Evolutionary conservation across 1,140 invertebrate genomes (phyloP), one percentile per base, ranked within the genome.

Genomic region (Chrysoperla carnea): DNA sequence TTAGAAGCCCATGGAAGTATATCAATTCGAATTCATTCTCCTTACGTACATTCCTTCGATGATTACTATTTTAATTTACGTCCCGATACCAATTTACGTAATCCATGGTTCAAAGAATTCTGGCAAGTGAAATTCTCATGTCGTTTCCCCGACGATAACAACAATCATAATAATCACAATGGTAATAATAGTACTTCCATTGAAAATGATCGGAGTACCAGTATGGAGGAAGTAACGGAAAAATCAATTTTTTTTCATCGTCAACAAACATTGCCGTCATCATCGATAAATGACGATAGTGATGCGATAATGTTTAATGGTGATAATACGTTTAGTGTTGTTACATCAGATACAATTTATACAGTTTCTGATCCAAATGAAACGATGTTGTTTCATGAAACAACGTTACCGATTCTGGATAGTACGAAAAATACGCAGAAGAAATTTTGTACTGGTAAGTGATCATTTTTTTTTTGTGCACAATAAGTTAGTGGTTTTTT

Each of bases 101-200:
- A 84, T 61, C 79, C 80, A 3, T 85, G 82, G 82, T 84, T 84
- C 57, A 59, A 63, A 23, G 79, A 84, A 53, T 81, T 81, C 58
- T 84, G 81, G 81, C 72, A 84, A 56, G 57, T 68, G 33, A 71
- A 69, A 47, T 84, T 84, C 59, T 66, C 72, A 43, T 85, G 80
- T 52, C 57, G 58, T 9, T 52, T 81, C 29, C 59, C 57, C 6
- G 52, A 51, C 27, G 52, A 47, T 39, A 15, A 23, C 6, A 27
- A 39, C 8, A 14, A 23, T 28, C n/a, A 41, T n/a, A 29, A 39
- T 23, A 29, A 39, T 14, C 11, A 11, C n/a, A 27, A 39, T 28
- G 13, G 33, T 23, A 2, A 23, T 23, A 15, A 36, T 6, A 15
- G 6, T 36, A 36, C 15, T 36, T 13, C 36, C 36, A 36, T 12